A percentile compares a stretch with the other conserved stretches of the same genome.
phyloP scores from a whole-genome alignment of 2,113 vertebrate species.

The Lamprotornis superbus region DNA sequence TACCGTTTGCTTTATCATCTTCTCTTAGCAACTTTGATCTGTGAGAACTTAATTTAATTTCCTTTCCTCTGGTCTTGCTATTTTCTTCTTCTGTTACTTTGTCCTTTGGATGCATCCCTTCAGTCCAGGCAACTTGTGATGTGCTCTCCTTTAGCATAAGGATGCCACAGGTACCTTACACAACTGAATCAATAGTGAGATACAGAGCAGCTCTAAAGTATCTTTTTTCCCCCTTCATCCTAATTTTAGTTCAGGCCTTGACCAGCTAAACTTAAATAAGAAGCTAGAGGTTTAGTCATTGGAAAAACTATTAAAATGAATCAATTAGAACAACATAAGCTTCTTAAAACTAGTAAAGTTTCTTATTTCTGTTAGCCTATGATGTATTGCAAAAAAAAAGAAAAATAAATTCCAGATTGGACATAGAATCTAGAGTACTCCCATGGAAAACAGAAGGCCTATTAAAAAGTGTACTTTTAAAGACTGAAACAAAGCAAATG shows the following conservation, averaged over 20 bases:
- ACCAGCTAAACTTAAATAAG: background rate
- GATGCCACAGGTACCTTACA: background rate
- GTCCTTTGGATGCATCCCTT: background rate
- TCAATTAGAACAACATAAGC: background rate
- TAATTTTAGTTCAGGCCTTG: background rate
- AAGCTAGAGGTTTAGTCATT: background rate
- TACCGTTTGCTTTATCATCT: background rate
- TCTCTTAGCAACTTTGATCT: background rate
- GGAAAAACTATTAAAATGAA: background rate
- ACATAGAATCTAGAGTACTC: background rate
- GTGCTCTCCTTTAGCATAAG: background rate
- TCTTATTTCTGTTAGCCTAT: background rate
- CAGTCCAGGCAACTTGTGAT: rapidly evolving
- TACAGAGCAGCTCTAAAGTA: background rate
- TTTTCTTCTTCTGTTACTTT: background rate
- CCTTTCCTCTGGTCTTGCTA: background rate
- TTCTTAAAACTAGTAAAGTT: background rate
- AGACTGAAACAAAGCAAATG: background rate
- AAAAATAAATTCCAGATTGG: background rate
- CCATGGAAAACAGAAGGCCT: background rate
- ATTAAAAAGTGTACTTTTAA: background rate
- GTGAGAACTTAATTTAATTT: background rate
- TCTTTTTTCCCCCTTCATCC: background rate
- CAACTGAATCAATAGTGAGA: background rate
- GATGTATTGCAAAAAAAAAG: background rate